Evolutionary conservation across 1,140 invertebrate genomes (phyloP).

Genomic region (Plodia interpunctella): DNA sequence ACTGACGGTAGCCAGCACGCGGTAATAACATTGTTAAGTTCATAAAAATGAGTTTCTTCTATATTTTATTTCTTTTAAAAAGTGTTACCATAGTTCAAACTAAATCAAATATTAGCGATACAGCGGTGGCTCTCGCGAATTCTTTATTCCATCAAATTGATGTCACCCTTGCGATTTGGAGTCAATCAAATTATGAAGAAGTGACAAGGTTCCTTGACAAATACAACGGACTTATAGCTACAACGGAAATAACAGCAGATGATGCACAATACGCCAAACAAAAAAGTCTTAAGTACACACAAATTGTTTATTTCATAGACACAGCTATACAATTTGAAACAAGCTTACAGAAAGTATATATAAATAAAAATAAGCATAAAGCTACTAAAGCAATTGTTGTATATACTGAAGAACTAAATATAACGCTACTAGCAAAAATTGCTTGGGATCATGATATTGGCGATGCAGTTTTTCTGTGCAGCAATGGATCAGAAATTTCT

Average conservation of each 20-base stretch:
- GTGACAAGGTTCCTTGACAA: background rate
- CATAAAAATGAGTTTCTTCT: background rate
- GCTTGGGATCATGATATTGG: background rate
- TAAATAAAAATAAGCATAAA: background rate
- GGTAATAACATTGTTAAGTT: too few relatives aligned
- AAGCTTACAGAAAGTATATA: background rate
- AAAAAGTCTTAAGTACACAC: background rate
- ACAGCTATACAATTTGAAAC: background rate
- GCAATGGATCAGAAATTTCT: background rate
- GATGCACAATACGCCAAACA: background rate
- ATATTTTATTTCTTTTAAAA: background rate
- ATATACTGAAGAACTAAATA: background rate
- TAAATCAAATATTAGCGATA: background rate
- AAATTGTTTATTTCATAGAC: background rate
- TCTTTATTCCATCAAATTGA: background rate
- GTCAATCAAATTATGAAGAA: background rate
- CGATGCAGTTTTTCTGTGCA: background rate
- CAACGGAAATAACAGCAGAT: background rate
- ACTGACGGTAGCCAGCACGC: too few relatives aligned
- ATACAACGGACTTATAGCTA: background rate
- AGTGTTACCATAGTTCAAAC: background rate
- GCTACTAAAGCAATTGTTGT: background rate
- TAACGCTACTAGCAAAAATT: background rate
- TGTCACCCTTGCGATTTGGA: background rate
- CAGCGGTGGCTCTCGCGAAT: background rate